These are phyloP conservation scores for Leptopilina drosophilae DNA, from an alignment of 2,888 invertebrate genomes.

Conservation along the genomic window DNA sequence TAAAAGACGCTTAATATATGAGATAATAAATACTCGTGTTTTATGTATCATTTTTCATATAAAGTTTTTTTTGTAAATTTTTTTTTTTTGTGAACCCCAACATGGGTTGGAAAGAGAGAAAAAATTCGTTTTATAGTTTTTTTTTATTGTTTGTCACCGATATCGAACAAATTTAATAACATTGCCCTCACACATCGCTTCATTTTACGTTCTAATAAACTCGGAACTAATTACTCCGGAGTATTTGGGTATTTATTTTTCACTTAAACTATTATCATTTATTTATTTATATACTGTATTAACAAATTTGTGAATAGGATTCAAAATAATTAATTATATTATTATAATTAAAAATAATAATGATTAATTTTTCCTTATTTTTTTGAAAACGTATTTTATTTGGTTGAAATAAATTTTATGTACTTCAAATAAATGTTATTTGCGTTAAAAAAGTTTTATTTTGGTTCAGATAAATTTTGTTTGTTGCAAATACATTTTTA, in stretches of 20 bases:
- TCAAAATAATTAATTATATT: no score
- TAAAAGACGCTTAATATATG: constrained; percentile 18
- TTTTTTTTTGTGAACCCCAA: background rate
- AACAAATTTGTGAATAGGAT: background rate
- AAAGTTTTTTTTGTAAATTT: constrained; percentile 3
- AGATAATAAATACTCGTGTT: constrained; percentile 7
- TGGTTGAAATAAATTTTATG: no score
- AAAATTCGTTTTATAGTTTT: constrained; percentile 7
- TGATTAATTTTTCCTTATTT: no score
- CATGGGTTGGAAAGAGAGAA: background rate
- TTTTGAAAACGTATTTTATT: no score
- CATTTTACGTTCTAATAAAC: constrained; percentile 31
- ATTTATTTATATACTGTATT: background rate
- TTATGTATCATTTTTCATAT: constrained; percentile 16
- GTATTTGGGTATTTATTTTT: constrained; percentile 16
- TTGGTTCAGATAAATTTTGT: no score
- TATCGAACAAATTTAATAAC: constrained; percentile 23
- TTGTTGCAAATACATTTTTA: no score
- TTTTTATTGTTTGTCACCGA: constrained; percentile 29
- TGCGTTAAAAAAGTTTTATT: no score
- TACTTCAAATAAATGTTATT: no score
- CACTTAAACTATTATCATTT: background rate
- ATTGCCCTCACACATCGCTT: constrained; percentile 19
- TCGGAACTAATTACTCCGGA: constrained; percentile 20
- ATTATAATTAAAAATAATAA: no score